Evolutionary conservation across 1,140 invertebrate genomes (phyloP).

Genomic region (Aphis gossypii): DNA sequence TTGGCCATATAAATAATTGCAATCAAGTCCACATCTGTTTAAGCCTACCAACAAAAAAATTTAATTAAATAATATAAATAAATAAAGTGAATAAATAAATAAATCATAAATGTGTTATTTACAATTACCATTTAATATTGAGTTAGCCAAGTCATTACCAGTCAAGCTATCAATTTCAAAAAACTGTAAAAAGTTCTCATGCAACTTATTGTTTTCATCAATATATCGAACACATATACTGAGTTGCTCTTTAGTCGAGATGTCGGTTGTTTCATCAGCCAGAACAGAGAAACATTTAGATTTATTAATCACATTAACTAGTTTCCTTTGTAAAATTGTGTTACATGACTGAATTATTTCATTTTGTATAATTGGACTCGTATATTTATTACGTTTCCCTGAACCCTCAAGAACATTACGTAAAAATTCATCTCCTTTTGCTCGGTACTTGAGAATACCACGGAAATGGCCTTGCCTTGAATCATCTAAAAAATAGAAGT

Average conservation of each 20-base stretch:
- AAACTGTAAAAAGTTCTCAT: conserved; percentile 63
- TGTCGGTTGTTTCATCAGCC: neutral
- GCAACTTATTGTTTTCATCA: conserved; percentile 59
- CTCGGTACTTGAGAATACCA: neutral
- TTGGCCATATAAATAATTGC: too few species aligned
- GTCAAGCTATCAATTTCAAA: conserved; percentile 58
- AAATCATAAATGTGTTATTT: neutral
- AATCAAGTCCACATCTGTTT: too few species aligned
- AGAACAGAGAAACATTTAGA: conserved; percentile 58
- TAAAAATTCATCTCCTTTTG: neutral
- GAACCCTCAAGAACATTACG: neutral
- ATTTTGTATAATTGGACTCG: neutral
- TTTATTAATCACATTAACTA: neutral
- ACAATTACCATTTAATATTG: neutral
- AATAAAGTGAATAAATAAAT: neutral
- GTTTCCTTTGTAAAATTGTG: neutral
- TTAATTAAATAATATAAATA: too few species aligned
- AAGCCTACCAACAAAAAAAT: too few species aligned
- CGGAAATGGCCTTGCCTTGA: neutral
- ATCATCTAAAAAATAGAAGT: too few species aligned
- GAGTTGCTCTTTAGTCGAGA: conserved; percentile 59
- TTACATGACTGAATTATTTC: conserved; percentile 7
- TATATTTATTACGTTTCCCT: neutral
- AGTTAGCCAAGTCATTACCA: neutral
- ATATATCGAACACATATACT: conserved; percentile 61